These are phyloP conservation scores for Scolopax rusticola DNA, from an alignment of 2,797 vertebrate species.

Conservation along the genomic window DNA sequence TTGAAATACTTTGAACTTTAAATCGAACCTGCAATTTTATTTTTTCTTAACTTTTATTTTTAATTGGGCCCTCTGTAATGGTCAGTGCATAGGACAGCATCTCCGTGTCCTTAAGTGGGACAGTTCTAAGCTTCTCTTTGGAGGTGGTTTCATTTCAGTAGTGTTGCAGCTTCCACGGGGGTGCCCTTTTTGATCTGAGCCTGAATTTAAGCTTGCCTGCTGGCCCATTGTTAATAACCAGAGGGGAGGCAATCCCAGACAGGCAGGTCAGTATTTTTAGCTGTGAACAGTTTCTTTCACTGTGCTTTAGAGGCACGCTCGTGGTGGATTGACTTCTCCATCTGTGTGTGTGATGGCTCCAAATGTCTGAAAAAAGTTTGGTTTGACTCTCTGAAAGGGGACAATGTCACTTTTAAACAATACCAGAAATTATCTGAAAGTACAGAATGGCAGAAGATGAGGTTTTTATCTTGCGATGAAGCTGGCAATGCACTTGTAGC, in stretches of 20 bases:
- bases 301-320: neutral
- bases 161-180: neutral
- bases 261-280: conserved; percentile 2
- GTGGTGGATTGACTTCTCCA: neutral
- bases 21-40: neutral
- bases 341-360: neutral
- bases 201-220: neutral
- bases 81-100: neutral
- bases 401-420: neutral
- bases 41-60: neutral
- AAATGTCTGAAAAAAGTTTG: neutral
- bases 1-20: conserved; percentile 15
- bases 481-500: neutral
- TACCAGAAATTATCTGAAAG: neutral
- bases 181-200: neutral
- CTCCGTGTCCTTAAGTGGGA: neutral
- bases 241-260: neutral
- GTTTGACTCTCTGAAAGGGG: neutral
- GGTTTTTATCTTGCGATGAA: neutral
- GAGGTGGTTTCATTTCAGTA: neutral
- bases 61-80: neutral
- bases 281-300: neutral
- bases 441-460: neutral
- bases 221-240: conserved; percentile 23
- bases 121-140: neutral